Evolutionary conservation across 2,888 invertebrate genomes (phyloP), one percentile per base, ranked within the genome.

Genomic region (Herminia tarsipennalis): DNA sequence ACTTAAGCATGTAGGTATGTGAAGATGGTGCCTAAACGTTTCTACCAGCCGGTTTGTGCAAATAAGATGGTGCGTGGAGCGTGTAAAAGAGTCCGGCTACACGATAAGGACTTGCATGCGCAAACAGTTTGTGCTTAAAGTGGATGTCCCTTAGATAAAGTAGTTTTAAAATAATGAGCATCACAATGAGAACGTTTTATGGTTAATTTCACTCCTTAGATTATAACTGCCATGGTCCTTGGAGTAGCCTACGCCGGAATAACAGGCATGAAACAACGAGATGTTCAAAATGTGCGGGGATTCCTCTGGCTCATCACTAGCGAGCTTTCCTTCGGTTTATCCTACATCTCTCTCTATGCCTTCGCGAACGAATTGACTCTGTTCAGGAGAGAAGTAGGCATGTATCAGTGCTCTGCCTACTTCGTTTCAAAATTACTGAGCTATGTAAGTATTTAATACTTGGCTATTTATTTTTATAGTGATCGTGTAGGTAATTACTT

Each of bases 241-340:
- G 78, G 73, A 1, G 73, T 82, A 0, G 90, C 89, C 44, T 93
- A 86, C 70, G 59, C 77, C 0, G 91, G 89, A 0, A 81, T 83
- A 12, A 70, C 85, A 1, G 88, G 92, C 0, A 79, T 77, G 1
- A 91, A 86, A 0, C 92, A 92, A 56, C 71, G 74, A 0, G 93
- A 92, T 0, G 76, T 92, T 1, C 92, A 92, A 55, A 86, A 89
- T 49, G 62, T 88, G 2, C 71, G 88, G 9, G 92, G 93, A 0
- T 81, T 90, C 22, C 78, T 93, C 5, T 93, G 92, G 87, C 68
- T 92, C 25, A 70, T 91, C 41, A 86, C 83, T 38, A 87, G 92
- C n/a, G 92, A 93, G 50, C 78, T 92, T 0, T 80, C 83, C 28
- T 93, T 92, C 66, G 80, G 81, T 0, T 49, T 89, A 1, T 81